These are phyloP conservation scores for Saccostrea cuccullata DNA, from an alignment of 1,140 invertebrate species.

Conservation along the genomic window DNA sequence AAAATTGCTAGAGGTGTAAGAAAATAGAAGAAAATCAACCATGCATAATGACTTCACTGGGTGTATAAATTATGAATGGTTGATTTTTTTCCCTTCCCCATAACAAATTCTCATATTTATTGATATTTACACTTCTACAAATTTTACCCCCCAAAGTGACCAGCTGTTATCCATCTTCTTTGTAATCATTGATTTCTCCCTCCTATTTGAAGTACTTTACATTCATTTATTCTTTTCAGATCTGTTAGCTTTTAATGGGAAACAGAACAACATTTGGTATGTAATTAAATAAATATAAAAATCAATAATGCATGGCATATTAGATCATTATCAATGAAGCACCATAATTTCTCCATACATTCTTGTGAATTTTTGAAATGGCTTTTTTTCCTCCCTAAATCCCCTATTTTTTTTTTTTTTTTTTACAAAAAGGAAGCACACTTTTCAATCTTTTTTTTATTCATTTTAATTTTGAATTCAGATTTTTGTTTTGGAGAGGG, in stretches of 20 bases:
- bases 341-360: not conserved
- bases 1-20: too few species aligned
- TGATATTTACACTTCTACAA: not conserved
- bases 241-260: not conserved
- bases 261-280: conserved; percentile 4
- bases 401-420: too few species aligned
- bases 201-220: not conserved
- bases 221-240: not conserved
- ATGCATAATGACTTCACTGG: too few species aligned
- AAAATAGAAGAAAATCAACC: too few species aligned
- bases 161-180: not conserved
- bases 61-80: too few species aligned
- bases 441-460: too few species aligned
- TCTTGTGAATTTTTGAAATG: not conserved
- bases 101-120: not conserved
- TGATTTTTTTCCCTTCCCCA: too few species aligned
- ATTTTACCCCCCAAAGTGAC: not conserved
- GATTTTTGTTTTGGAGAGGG: not conserved
- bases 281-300: not conserved
- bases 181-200: not conserved
- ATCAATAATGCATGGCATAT: not conserved
- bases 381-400: too few species aligned
- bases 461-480: too few species aligned
- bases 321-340: not conserved
- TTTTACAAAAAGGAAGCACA: too few species aligned